Conservation (phyloP, 2,888 invertebrate genomes). For the Sarcophaga subvicina region DNA sequence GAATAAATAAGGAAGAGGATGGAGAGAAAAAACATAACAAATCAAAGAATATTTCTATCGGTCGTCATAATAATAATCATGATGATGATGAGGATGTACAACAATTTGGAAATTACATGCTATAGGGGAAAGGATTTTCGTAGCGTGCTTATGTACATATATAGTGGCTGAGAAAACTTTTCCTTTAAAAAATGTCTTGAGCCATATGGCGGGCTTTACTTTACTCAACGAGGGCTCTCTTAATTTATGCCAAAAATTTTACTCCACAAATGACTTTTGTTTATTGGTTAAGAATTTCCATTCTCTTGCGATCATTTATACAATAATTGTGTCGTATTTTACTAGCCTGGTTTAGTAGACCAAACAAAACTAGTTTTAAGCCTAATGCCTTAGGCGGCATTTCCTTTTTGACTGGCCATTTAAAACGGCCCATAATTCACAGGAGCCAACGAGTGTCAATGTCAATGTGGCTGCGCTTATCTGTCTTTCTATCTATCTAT, state of each 20-base stretch:
- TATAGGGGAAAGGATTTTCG: too few relatives aligned
- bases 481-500: slow-evolving; percentile 32
- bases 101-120: too few relatives aligned
- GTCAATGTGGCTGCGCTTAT: background rate
- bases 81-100: too few relatives aligned
- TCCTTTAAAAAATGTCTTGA: background rate
- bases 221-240: background rate
- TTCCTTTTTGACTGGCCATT: background rate
- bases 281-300: background rate
- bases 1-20: too few relatives aligned
- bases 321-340: background rate
- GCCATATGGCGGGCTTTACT: too few relatives aligned
- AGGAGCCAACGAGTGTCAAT: background rate
- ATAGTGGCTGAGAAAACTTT: too few relatives aligned
- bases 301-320: background rate
- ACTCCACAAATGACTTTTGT: slow-evolving; percentile 60
- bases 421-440: background rate
- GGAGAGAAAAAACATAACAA: too few relatives aligned
- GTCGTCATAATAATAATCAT: too few relatives aligned
- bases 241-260: slow-evolving; percentile 57
- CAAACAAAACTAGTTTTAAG: slow-evolving; percentile 33
- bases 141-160: too few relatives aligned
- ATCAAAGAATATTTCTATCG: too few relatives aligned
- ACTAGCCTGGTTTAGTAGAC: background rate
- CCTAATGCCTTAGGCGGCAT: background rate